Evolutionary conservation across 2,888 invertebrate genomes (phyloP).

Genomic region (Dryocosmus kuriphilus): DNA sequence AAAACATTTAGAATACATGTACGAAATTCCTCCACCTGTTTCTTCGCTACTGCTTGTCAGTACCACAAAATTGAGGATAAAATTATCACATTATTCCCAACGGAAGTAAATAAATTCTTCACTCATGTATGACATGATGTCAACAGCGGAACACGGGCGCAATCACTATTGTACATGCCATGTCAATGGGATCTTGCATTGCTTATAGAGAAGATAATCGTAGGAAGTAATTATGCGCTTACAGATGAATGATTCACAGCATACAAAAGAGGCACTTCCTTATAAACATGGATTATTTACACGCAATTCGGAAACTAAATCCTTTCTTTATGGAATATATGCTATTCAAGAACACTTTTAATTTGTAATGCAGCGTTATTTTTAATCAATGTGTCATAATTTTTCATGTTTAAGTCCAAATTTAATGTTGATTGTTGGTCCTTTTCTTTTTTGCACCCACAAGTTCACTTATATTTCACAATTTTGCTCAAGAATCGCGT

Average conservation of each 20-base stretch:
- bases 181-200: constrained; percentile 21
- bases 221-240: constrained; percentile 23
- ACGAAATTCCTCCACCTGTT: constrained; percentile 4
- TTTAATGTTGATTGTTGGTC: not conserved
- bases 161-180: not conserved
- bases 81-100: not conserved
- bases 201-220: not conserved
- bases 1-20: not conserved
- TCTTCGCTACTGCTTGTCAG: not conserved
- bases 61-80: not conserved
- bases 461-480: constrained; percentile 12
- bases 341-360: too few species aligned
- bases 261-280: too few species aligned
- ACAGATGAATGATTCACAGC: not conserved
- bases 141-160: not conserved
- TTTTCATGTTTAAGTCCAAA: not conserved
- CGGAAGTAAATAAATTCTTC: not conserved
- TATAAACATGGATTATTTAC: not conserved
- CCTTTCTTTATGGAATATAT: too few species aligned
- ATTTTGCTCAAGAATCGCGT: not conserved
- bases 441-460: not conserved
- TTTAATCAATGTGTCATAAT: not conserved
- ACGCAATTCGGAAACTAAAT: too few species aligned
- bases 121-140: constrained; percentile 7
- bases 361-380: not conserved